A percentile compares a stretch with the other conserved stretches of the same genome.
Conservation (phyloP, 1,140 invertebrate genomes). For the Papilio aristodemus region DNA sequence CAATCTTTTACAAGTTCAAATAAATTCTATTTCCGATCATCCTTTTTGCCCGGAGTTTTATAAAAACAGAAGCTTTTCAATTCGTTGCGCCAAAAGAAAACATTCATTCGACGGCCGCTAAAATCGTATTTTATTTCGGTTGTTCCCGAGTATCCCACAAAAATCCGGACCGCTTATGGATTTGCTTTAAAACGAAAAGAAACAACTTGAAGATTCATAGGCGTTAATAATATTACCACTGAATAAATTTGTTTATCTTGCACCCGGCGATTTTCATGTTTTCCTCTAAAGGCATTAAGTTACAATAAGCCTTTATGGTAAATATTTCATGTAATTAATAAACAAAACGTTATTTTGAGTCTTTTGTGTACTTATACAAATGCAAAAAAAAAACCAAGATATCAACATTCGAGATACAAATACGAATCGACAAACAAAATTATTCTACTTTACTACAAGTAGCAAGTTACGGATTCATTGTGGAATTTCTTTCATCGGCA, state of each 20-base stretch:
- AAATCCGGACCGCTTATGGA: constrained; percentile 41
- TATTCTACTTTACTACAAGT: not conserved
- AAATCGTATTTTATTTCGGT: constrained; percentile 44
- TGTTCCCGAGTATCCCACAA: constrained; percentile 41
- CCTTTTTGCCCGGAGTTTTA: constrained; percentile 26
- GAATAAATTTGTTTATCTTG: constrained; percentile 10
- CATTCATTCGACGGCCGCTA: constrained; percentile 45
- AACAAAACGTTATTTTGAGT: too few relatives aligned
- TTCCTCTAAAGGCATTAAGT: too few relatives aligned
- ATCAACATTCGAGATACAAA: not conserved
- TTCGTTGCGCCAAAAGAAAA: constrained; percentile 49
- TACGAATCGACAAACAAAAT: too few relatives aligned
- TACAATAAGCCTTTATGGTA: not conserved
- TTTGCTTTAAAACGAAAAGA: constrained; percentile 42
- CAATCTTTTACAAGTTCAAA: constrained; percentile 22
- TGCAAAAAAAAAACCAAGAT: too few relatives aligned
- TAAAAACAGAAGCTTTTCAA: constrained; percentile 46
- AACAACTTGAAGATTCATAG: constrained; percentile 31
- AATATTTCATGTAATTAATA: not conserved
- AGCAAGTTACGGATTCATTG: constrained; percentile 8
- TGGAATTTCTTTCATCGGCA: not conserved
- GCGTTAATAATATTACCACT: constrained; percentile 24
- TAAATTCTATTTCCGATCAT: constrained; percentile 20
- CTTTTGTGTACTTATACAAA: too few relatives aligned
- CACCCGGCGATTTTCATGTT: too few relatives aligned